phyloP scores from a whole-genome alignment of 2,797 vertebrate species.

The Prionace glauca region DNA sequence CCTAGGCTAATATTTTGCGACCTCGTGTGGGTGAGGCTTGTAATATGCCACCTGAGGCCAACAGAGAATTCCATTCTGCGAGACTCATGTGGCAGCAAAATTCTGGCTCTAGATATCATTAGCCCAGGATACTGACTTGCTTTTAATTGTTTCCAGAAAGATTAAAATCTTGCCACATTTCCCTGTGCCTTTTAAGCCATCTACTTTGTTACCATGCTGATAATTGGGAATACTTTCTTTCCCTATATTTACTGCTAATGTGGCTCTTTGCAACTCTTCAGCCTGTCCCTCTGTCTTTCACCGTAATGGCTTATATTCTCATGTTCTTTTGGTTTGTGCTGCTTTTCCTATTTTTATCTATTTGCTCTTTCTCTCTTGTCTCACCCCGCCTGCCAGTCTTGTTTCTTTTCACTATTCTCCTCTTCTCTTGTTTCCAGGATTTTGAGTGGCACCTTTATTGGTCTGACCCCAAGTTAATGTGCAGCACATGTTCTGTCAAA shows the following conservation, averaged over 20 bases:
- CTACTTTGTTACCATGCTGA: not conserved
- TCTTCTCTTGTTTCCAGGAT: not conserved
- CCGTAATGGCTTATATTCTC: not conserved
- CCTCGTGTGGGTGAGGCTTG: too few species aligned
- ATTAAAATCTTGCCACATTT: not conserved
- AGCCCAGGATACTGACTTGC: not conserved
- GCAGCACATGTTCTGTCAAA: not conserved
- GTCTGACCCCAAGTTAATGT: not conserved
- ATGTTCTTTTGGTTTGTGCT: not conserved
- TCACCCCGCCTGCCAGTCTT: not conserved
- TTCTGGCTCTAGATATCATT: not conserved
- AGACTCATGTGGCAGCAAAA: too few species aligned
- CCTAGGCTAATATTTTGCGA: too few species aligned
- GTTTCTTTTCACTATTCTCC: not conserved
- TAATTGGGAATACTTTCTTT: not conserved
- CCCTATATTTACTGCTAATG: not conserved
- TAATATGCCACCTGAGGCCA: too few species aligned
- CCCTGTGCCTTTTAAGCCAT: not conserved
- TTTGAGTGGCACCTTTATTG: not conserved
- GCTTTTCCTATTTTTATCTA: not conserved
- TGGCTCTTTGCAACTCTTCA: not conserved
- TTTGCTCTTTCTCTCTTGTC: not conserved
- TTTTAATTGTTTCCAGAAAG: not conserved
- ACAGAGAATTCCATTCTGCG: too few species aligned
- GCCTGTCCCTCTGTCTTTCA: not conserved